Conservation (phyloP, 2,797 vertebrate species). For the Arctocebus calabarensis region DNA sequence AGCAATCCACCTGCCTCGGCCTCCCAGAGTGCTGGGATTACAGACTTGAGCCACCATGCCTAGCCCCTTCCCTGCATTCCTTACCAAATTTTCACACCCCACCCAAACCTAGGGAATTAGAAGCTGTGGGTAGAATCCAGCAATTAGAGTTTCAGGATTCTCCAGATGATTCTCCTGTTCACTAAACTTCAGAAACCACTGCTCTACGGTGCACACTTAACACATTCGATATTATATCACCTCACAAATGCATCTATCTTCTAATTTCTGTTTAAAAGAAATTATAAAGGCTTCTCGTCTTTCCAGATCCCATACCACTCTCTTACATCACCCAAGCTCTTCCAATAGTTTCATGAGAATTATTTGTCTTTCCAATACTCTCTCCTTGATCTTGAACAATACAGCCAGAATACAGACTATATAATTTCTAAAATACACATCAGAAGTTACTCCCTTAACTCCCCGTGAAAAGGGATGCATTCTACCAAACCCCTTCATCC, state of each 20-base stretch:
- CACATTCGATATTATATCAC: neutral
- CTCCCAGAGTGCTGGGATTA: no score
- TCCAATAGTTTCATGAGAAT: conserved; percentile 37
- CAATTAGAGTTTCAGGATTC: neutral
- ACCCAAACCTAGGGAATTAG: conserved; percentile 1
- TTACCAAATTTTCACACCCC: neutral
- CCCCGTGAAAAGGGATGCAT: neutral
- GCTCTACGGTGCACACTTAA: neutral
- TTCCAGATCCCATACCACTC: neutral
- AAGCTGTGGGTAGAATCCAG: neutral
- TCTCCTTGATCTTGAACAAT: neutral
- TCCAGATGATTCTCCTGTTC: neutral
- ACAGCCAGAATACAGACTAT: neutral
- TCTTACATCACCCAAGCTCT: neutral
- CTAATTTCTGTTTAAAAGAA: conserved; percentile 8
- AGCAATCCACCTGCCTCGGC: no score
- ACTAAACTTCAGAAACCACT: neutral
- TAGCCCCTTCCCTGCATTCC: neutral
- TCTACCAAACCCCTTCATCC: neutral
- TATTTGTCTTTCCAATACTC: neutral
- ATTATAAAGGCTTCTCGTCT: neutral
- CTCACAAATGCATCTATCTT: neutral
- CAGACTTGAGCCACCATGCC: no score
- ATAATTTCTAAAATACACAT: neutral
- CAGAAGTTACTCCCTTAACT: neutral